Evolutionary conservation across 2,113 vertebrate genomes (phyloP).

Genomic region (Halichoeres trimaculatus): DNA sequence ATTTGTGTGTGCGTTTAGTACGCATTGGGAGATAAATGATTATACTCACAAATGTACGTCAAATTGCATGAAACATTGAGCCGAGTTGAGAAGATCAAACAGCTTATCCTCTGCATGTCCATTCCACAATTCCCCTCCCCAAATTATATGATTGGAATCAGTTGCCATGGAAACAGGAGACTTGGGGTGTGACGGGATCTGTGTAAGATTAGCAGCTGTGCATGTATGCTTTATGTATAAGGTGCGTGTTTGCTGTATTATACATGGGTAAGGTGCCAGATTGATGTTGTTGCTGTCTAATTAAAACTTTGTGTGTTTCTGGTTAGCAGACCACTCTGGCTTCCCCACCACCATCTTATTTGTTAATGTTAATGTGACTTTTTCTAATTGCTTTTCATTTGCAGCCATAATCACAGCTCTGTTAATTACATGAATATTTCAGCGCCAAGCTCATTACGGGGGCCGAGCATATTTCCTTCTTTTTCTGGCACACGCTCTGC

Average conservation of each 20-base stretch:
- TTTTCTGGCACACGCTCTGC: constrained; percentile 43
- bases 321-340: constrained; percentile 44
- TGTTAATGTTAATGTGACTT: constrained; percentile 75
- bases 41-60: constrained; percentile 22
- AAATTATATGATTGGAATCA: constrained; percentile 61
- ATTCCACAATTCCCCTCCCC: constrained; percentile 42
- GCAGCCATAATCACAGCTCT: constrained; percentile 77
- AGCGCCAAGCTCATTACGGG: constrained; percentile 72
- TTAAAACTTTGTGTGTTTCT: constrained; percentile 35
- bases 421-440: constrained; percentile 81
- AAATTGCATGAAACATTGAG: constrained; percentile 36
- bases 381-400: constrained; percentile 80
- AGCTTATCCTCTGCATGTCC: constrained; percentile 40
- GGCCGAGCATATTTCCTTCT: constrained; percentile 59
- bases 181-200: constrained; percentile 24
- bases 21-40: not conserved
- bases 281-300: constrained; percentile 38
- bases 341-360: constrained; percentile 61
- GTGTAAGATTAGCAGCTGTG: constrained; percentile 15
- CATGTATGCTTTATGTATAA: not conserved
- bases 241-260: not conserved
- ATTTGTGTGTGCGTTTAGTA: not conserved
- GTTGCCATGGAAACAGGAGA: constrained; percentile 65
- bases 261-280: not conserved
- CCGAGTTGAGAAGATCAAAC: constrained; percentile 50